Conservation (phyloP, 1,140 invertebrate genomes). For the Colletes gigas region DNA sequence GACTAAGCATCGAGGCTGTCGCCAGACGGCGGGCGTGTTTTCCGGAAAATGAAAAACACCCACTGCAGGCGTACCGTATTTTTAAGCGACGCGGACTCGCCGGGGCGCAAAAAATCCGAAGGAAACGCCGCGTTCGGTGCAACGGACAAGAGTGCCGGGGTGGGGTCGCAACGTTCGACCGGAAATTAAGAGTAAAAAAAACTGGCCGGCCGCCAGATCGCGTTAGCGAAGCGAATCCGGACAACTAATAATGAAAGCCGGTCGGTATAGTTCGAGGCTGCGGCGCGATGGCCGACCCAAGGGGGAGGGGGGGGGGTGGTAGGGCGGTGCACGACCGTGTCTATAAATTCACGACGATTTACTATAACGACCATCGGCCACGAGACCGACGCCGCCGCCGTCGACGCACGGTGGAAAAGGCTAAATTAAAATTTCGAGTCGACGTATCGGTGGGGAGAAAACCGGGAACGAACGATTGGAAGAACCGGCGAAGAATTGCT, state of each 20-base stretch:
- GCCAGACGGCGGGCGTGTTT: too few species aligned
- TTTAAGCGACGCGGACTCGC: background rate
- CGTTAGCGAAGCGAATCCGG: constrained; percentile 60
- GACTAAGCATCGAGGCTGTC: too few species aligned
- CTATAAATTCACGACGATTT: constrained; percentile 69
- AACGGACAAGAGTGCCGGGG: background rate
- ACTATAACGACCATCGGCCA: constrained; percentile 58
- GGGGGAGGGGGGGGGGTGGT: too few species aligned
- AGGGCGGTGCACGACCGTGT: constrained; percentile 7
- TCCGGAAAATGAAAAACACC: too few species aligned
- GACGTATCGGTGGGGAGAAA: background rate
- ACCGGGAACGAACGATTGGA: background rate
- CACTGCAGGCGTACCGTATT: background rate
- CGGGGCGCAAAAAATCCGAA: background rate
- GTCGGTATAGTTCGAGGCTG: constrained; percentile 36
- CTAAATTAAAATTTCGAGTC: constrained; percentile 56
- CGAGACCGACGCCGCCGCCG: constrained; percentile 21
- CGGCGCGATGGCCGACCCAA: background rate
- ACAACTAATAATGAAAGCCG: constrained; percentile 69
- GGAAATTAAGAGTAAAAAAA: constrained; percentile 62
- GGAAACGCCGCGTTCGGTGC: constrained; percentile 15
- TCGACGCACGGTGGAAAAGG: constrained; percentile 2
- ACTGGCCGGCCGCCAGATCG: constrained; percentile 66
- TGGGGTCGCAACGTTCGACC: constrained; percentile 41
- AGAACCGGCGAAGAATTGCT: background rate